Evolutionary conservation across 2,888 invertebrate species (phyloP), one percentile per base, ranked within the genome.

Genomic region (Chaetogeoica ovagalla): DNA sequence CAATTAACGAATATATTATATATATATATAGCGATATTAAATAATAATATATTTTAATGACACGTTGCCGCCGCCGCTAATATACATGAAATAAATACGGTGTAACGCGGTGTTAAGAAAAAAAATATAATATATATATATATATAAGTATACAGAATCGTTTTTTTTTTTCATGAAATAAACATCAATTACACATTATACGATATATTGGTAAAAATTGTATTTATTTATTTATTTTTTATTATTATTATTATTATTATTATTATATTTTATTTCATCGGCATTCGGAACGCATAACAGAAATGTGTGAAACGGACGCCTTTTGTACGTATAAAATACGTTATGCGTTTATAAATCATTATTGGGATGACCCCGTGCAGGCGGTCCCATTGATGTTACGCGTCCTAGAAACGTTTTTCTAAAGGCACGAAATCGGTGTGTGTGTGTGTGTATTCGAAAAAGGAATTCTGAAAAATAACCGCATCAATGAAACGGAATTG

Each of bases 371-470:
- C 63, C 73, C 63, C 17, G 9, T 7, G 43, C 43, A 30, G 73
- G 73, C 73, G 73, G 73, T 74, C 63, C 63, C 63, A 74, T 74
- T 74, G 73, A 74, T 74, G 63, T 74, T 63, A 55, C 30, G 30
- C 6, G 9, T 37, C 37, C 37, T 74, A 63, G 73, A 63, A 74
- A 11, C 37, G 62, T 74, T 39, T n/a, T 37, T 55, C 63, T 63
- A 63, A 74, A 74, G 73, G 73, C 63, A 63, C 63, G 21, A 65
- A 65, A 52, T 55, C 52, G 65, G 8, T 52, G 23, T 52, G 17
- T 43, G 1, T 13, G 8, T 7, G 7, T 30, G 4, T 30, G 4
- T 30, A 30, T 30, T 30, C 30, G 30, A 30, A 30, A 30, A 30
- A 1, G 4, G 4, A 43, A 9, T 9, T 5, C 21, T 23, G 17